Conservation (phyloP, 1,140 invertebrate species). For the Cataglyphis hispanica region DNA sequence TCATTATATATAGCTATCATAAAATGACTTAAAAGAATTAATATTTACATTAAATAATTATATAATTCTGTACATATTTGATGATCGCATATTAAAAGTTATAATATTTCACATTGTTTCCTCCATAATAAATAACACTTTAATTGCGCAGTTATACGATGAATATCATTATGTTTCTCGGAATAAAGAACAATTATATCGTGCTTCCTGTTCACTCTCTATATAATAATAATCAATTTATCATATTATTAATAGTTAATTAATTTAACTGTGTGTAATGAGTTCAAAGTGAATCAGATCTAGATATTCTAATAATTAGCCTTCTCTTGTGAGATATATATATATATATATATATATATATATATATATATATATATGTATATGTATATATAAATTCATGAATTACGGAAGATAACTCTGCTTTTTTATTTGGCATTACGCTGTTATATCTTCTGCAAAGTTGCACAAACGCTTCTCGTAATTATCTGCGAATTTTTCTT, state of each 20-base stretch:
- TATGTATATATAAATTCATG: constrained; percentile 22
- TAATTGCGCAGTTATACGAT: background rate
- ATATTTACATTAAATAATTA: background rate
- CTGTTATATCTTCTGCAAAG: constrained; percentile 41
- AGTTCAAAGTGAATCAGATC: constrained; percentile 28
- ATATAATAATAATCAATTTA: background rate
- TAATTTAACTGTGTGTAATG: constrained; percentile 23
- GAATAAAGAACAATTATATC: constrained; percentile 1
- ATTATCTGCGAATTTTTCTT: constrained; percentile 62
- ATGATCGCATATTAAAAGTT: background rate
- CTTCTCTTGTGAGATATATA: constrained; percentile 3
- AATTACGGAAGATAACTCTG: background rate
- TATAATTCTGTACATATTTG: background rate
- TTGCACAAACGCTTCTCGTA: constrained; percentile 44
- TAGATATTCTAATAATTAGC: constrained; percentile 41
- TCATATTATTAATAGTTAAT: constrained; percentile 11
- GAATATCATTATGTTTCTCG: background rate
- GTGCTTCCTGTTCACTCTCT: too few relatives aligned
- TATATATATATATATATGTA: constrained; percentile 1
- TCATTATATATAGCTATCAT: background rate
- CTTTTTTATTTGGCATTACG: constrained; percentile 40
- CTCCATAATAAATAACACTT: background rate
- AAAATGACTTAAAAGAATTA: background rate
- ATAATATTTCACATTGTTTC: background rate
- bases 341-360: background rate